Conservation (phyloP, 2,888 invertebrate species). For the Platerodrilus igneus region DNA sequence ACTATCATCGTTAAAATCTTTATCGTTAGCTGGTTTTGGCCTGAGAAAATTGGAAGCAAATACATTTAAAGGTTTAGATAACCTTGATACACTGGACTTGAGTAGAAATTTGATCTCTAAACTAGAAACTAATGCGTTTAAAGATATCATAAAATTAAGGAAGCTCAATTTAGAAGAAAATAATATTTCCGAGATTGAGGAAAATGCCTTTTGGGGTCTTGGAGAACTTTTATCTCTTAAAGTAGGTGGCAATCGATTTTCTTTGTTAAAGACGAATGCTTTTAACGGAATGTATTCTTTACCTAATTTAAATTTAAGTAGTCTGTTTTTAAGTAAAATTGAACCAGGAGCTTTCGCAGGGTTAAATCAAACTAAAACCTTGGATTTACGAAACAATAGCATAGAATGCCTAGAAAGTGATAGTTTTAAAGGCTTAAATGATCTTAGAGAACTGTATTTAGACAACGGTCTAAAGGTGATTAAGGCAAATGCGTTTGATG, state of each 20-base stretch:
- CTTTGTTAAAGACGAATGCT: background rate
- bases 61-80: constrained; percentile 6
- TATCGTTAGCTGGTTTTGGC: constrained; percentile 5
- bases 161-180: constrained; percentile 3
- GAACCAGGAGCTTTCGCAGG: constrained; percentile 7
- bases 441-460: background rate
- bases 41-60: constrained; percentile 1
- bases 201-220: constrained; percentile 7
- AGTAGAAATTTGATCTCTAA: constrained; percentile 5
- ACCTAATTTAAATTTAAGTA: constrained; percentile 3
- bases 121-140: constrained; percentile 5
- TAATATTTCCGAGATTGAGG: constrained; percentile 5
- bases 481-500: background rate
- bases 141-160: constrained; percentile 1
- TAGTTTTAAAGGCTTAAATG: background rate
- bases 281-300: constrained; percentile 8
- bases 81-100: constrained; percentile 3
- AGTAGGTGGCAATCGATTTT: constrained; percentile 6
- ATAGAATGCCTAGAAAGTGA: background rate
- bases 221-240: constrained; percentile 6
- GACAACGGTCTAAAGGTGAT: background rate
- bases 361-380: background rate
- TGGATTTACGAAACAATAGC: constrained; percentile 6
- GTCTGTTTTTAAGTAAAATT: background rate
- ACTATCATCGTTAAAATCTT: background rate